Base-by-base conservation (phyloP, 2,113 vertebrate species). In the Onychorhynchus coronatus region DNA sequence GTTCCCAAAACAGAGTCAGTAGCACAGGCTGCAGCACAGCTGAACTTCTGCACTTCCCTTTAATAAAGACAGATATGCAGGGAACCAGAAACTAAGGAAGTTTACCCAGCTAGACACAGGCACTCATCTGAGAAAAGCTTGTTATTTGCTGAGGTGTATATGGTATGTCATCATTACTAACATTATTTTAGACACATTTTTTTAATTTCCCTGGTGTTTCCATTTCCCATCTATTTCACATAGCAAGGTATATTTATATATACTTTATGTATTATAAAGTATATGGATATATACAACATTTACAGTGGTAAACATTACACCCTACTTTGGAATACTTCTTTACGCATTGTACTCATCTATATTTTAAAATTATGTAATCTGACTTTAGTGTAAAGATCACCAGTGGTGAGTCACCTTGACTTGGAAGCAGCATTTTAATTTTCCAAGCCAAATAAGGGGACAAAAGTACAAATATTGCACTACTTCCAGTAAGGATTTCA, bases 1-100 rank as follows among this genome's bases (percentile, higher is more conserved):
- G 35, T 5, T 84, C 19, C 73, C 3, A 3, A 91, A 66, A 44
- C 22, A 56, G 30, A 84, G 42, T 66, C 87, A 89, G 27, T 35
- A 79, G 71, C 44, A n/a, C 47, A 91, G 47, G n/a, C 62, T 82
- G 39, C 77, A 75, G 47, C 27, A 41, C 63, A 77, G 76, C 41
- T 96, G 93, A 97, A 96, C 91, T 96, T 91, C 68, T 94, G 92
- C 92, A 89, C 88, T 95, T 97, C 95, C 92, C 95, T 96, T 97
- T 95, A 96, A 96, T 93, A 96, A 96, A 65, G 86, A 82, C 65
- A 96, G 79, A 94, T 91, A 96, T 76, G 83, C 62, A 65, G 65
- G 44, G 76, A 95, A 86, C 47, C 80, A 96, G 93, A 90, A 88
- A 94, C 24, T 72, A 70, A 87, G 86, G 87, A 96, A 73, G 41